Evolutionary conservation across 2,113 vertebrate species (phyloP), one percentile per base, ranked within the genome.

Genomic region (Cyphomyrus plagiostoma): DNA sequence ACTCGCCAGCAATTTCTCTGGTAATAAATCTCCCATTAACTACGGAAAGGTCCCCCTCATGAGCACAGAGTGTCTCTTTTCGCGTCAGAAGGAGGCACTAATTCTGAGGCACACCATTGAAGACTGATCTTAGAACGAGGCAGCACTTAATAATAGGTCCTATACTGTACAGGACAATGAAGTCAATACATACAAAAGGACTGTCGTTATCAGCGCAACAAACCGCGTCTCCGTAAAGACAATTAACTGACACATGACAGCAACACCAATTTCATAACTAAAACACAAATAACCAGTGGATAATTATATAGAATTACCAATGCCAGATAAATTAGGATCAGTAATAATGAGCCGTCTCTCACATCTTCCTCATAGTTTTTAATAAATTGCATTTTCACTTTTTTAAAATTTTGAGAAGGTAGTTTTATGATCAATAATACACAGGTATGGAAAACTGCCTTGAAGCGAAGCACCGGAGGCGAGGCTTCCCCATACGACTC

Each of bases 21-120:
- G 93, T 91, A 91, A 94, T 95, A 95, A 96, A 96, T 96, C 93
- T 96, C 92, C 92, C 23, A 74, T 91, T 95, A 94, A 95, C 94
- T 91, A 93, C 91, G 93, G 93, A 95, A 92, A 92, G 91, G 93
- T 95, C 94, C 94, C 48, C 39, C 48, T n/a, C 58, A 26, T 52
- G 46, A 46, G 88, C 30, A 3, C 85, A 56, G 48, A 84, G 49
- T 86, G 85, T 50, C 56, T 30, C 26, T 58, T 62, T 46, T 50
- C 21, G 8, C 56, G 3, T 30, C 53, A 52, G 52, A 66, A 50
- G 87, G 87, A 62, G 87, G 87, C 5, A 15, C 56, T 19, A 21
- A 19, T 88, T 66, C 87, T 21, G 39, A 62, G 30, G 35, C 87
- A 17, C 26, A 26, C 26, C 39, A 88, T 50, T 19, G 35, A 88